Conservation (phyloP, 2,113 vertebrate species). For the Pardalotus punctatus region DNA sequence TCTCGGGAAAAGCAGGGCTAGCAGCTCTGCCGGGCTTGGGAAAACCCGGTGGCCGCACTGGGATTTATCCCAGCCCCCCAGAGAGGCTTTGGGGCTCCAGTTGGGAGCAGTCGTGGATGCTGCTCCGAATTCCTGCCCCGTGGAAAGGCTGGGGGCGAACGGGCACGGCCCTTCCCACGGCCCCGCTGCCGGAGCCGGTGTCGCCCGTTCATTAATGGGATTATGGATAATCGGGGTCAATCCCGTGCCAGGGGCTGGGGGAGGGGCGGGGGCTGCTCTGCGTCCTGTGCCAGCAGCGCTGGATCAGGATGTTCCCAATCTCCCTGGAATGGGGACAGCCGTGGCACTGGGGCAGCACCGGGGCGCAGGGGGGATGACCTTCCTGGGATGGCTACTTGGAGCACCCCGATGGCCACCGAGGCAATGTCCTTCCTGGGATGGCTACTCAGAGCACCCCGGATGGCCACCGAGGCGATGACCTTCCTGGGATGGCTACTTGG, state of each 20-base stretch:
- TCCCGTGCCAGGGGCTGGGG: neutral
- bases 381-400: accelerated
- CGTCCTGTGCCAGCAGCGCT: accelerated
- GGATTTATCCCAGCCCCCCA: neutral
- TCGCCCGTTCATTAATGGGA: neutral
- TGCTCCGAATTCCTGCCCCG: accelerated
- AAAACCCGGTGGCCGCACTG: accelerated
- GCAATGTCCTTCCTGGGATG: accelerated
- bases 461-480: neutral
- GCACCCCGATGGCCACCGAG: no score
- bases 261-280: neutral
- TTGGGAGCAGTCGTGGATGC: accelerated
- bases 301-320: neutral
- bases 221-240: neutral
- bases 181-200: neutral
- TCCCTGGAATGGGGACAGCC: accelerated
- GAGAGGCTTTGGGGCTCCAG: accelerated
- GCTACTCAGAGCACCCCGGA: no score
- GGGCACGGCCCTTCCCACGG: neutral
- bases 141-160: accelerated
- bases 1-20: accelerated
- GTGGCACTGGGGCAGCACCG: neutral
- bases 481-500: accelerated
- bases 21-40: accelerated
- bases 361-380: neutral